phyloP scores from a whole-genome alignment of 2,797 vertebrate genomes.

The Gorsachius magnificus region DNA sequence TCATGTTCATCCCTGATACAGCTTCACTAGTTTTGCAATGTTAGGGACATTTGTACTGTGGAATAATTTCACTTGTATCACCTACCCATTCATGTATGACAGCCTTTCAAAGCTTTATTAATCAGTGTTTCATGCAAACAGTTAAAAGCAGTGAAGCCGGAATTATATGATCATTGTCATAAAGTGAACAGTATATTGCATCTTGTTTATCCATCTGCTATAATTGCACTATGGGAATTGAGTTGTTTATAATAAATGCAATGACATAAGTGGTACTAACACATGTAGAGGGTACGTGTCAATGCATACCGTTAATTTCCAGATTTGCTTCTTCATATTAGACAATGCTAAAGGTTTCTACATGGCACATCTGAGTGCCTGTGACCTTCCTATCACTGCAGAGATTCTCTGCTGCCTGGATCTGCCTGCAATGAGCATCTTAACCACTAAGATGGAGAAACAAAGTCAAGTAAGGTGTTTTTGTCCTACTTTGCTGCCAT shows the following conservation, averaged over 20 bases:
- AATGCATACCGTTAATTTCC: not conserved
- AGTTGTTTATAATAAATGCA: slow-evolving; percentile 48
- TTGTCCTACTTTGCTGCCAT: not conserved
- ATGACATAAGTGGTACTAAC: slow-evolving; percentile 17
- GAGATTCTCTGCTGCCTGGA: not conserved
- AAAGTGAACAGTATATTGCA: slow-evolving; percentile 55
- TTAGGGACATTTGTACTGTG: not conserved
- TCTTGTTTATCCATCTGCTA: slow-evolving; percentile 65
- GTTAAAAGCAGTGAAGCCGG: slow-evolving; percentile 48
- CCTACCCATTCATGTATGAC: not conserved
- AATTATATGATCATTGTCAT: slow-evolving; percentile 45
- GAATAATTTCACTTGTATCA: not conserved
- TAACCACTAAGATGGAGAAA: not conserved
- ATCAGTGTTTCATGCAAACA: slow-evolving; percentile 39
- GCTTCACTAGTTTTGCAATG: not conserved
- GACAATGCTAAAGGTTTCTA: not conserved
- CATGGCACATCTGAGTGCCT: not conserved
- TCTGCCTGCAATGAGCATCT: not conserved
- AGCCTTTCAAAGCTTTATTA: slow-evolving; percentile 24
- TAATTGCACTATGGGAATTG: slow-evolving; percentile 38
- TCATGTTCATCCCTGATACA: not conserved
- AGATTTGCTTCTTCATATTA: not conserved
- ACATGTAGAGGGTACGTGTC: not conserved
- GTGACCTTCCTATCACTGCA: not conserved
- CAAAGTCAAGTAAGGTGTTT: not conserved